Conservation (phyloP, 2,888 invertebrate genomes). For the Philaethria dido region DNA sequence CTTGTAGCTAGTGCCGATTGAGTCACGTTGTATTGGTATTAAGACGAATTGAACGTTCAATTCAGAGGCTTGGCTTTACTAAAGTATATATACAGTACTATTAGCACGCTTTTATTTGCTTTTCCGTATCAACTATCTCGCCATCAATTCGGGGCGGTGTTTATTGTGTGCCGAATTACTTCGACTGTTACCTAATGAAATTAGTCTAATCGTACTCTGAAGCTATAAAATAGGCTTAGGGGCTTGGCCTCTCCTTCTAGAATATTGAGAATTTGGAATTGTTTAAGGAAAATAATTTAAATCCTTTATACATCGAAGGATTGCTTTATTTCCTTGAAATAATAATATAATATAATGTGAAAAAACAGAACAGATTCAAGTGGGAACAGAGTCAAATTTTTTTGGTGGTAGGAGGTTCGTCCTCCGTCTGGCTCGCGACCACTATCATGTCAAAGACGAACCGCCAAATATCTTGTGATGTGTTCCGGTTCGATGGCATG, state of each 20-base stretch:
- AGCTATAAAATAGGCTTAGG: slow-evolving; percentile 34
- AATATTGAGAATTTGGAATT: background rate
- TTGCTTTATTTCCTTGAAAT: background rate
- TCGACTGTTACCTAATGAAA: slow-evolving; percentile 38
- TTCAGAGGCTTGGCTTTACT: background rate
- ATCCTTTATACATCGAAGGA: background rate
- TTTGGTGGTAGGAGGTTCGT: too few relatives aligned
- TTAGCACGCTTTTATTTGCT: slow-evolving; percentile 24
- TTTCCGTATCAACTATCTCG: slow-evolving; percentile 35
- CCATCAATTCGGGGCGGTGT: slow-evolving; percentile 32
- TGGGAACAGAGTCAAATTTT: too few relatives aligned
- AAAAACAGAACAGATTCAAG: too few relatives aligned
- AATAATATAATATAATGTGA: background rate
- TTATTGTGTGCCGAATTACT: slow-evolving; percentile 40
- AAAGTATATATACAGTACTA: background rate
- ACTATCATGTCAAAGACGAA: too few relatives aligned
- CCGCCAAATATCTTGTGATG: too few relatives aligned
- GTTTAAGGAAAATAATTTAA: background rate
- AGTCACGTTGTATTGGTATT: background rate
- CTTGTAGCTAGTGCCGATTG: background rate
- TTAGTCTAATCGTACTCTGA: slow-evolving; percentile 33
- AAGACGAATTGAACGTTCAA: slow-evolving; percentile 5
- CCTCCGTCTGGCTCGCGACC: too few relatives aligned
- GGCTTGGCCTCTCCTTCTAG: slow-evolving; percentile 14
- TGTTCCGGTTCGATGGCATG: too few relatives aligned